Conservation (phyloP, 2,797 vertebrate species). For the Rhincodon typus region DNA sequence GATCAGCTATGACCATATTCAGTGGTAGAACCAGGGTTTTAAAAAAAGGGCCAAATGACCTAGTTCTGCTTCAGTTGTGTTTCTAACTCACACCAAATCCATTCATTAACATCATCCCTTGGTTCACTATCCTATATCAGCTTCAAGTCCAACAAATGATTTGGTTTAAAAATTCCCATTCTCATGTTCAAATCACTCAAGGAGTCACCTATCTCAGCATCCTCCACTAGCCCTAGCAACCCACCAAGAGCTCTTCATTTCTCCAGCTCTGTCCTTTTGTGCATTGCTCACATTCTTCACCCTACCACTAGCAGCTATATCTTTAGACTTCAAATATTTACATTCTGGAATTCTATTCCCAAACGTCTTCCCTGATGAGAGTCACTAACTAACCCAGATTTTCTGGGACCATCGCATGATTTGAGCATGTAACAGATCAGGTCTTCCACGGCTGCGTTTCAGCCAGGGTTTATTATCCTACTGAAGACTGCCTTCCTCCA, state of each 20-base stretch:
- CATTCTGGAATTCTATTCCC: neutral
- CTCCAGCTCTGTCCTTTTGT: neutral
- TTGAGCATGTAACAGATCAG: too few species aligned
- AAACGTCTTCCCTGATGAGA: neutral
- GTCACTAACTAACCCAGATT: too few species aligned
- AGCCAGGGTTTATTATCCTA: too few species aligned
- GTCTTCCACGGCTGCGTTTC: too few species aligned
- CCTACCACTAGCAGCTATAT: neutral
- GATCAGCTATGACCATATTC: too few species aligned
- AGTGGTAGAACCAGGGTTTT: too few species aligned
- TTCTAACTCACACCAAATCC: neutral
- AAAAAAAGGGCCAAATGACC: too few species aligned
- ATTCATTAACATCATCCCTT: neutral
- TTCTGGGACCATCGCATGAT: too few species aligned
- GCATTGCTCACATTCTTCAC: neutral
- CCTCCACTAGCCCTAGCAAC: neutral
- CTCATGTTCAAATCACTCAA: neutral
- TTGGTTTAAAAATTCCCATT: neutral
- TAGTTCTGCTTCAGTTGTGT: too few species aligned
- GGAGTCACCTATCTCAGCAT: neutral
- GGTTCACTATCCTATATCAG: neutral
- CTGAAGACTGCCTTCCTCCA: too few species aligned
- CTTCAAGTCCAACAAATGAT: neutral
- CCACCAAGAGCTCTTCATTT: neutral
- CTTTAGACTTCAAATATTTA: neutral